A percentile compares a stretch with the other conserved stretches of the same genome.
These are phyloP conservation scores for Zeugodacus cucurbitae DNA, from an alignment of 1,140 invertebrate genomes.

Conservation along the genomic window DNA sequence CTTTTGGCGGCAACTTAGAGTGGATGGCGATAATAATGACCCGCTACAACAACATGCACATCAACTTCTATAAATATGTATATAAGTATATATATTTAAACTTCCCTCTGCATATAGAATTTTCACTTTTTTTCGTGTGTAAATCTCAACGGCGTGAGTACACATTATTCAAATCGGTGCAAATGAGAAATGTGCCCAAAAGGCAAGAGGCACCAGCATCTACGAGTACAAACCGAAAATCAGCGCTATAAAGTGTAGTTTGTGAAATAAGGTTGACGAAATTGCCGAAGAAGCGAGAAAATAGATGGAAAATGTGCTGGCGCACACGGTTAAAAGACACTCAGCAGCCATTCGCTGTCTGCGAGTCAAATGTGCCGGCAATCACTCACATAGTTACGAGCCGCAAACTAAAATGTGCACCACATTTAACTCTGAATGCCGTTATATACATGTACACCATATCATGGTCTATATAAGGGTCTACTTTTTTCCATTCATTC, in stretches of 20 bases:
- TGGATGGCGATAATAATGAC: not conserved
- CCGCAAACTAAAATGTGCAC: not conserved
- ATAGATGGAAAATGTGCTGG: not conserved
- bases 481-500: not conserved
- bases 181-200: constrained; percentile 9
- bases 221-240: not conserved
- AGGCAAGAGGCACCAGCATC: not conserved
- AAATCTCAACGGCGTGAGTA: not conserved
- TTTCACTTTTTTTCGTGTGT: not conserved
- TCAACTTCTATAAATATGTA: not conserved
- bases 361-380: not conserved
- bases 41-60: not conserved
- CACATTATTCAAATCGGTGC: not conserved
- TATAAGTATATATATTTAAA: not conserved
- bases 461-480: not conserved
- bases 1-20: not conserved
- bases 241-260: not conserved
- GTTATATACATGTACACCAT: not conserved
- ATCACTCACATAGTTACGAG: not conserved
- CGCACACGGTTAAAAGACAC: not conserved
- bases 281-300: not conserved
- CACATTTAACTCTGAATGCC: not conserved
- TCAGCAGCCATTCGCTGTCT: not conserved
- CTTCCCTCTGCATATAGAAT: not conserved
- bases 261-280: not conserved